Base-by-base conservation (phyloP, 2,113 vertebrate genomes). In the Tretioscincus oriximinensis region DNA sequence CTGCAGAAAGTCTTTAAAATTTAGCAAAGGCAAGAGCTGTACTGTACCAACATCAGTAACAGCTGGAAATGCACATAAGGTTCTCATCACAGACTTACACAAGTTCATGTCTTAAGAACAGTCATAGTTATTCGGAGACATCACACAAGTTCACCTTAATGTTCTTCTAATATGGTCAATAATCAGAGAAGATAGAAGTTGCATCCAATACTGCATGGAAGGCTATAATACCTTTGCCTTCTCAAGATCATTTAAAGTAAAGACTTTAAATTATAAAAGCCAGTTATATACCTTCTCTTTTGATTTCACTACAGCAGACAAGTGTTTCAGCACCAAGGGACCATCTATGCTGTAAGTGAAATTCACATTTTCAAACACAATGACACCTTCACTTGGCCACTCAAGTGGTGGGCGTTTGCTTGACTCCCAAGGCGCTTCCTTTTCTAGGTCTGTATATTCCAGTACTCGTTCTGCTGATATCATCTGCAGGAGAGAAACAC, bases 381-480 rank as follows among this genome's bases (percentile, higher is more conserved):
- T 96, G 89, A 93, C 91, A 72, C 97, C 98, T 58, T 95, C 92
- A 1, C 81, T 94, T 31, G 98, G 98, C 98, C 98, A 99, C 11
- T 95, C 93, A 0, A 84, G 91, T 0, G 96, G 96, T 1, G 96
- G 98, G 9, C 81, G 95, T 68, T 94, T 97, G 80, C 86, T 86
- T 4, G 94, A 96, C 79, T 97, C 96, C 98, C 98, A 99, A 1
- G 97, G 91, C 1, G 98, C 97, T 91, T 99, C 98, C 76, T 95
- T 97, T 87, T 99, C 97, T 76, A 99, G 95, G 69, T 98, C 93
- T 20, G 97, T 97, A 80, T 99, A 99, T 65, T 99, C 98, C 61
- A 97, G 93, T 78, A 99, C 97, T 89, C 98, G 92, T 92, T 99
- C 98, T 67, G 98, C 98, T 1, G 98, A 99, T 51, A 97, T 99